Percentiles rank a stretch among this genome's conserved stretches.
Conservation (phyloP, 2,888 invertebrate species). For the Tachina lurida region DNA sequence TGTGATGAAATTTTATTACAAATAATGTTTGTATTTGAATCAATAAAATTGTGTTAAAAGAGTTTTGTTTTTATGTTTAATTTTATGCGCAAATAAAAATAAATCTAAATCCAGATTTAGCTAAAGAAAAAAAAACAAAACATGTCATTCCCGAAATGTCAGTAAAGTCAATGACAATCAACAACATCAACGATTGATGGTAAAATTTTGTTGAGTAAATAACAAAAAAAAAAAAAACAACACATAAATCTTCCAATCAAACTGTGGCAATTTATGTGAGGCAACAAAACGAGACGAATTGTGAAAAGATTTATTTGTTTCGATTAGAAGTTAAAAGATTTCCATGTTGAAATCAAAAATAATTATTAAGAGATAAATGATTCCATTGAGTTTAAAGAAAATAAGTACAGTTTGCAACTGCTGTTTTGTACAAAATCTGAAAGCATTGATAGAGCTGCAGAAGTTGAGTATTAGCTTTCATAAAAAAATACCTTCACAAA, state of each 20-base stretch:
- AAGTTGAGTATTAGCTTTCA: no score
- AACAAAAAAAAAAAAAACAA: conserved; percentile 16
- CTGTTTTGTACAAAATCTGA: no score
- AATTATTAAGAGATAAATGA: not conserved
- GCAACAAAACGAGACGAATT: conserved; percentile 5
- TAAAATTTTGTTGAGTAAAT: conserved; percentile 37
- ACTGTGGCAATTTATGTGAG: conserved; percentile 49
- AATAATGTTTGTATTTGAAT: conserved; percentile 11
- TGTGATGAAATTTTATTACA: conserved; percentile 37
- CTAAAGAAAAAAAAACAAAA: conserved; percentile 3
- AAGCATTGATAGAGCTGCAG: no score
- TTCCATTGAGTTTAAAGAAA: not conserved
- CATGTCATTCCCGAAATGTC: conserved; percentile 64
- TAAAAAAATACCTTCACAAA: no score
- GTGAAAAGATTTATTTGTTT: conserved; percentile 40
- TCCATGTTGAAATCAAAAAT: not conserved
- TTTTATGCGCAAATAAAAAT: conserved; percentile 40
- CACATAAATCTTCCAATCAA: conserved; percentile 52
- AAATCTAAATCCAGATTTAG: conserved; percentile 42
- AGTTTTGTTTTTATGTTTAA: conserved; percentile 36
- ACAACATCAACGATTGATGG: conserved; percentile 41
- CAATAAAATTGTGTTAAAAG: conserved; percentile 10
- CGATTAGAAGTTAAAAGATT: conserved; percentile 14
- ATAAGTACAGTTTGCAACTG: no score
- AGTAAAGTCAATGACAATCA: conserved; percentile 62